A percentile compares a stretch with the other conserved stretches of the same genome.
Evolutionary conservation across 2,888 invertebrate species (phyloP).

Genomic region (Malthinus seriepunctatus): DNA sequence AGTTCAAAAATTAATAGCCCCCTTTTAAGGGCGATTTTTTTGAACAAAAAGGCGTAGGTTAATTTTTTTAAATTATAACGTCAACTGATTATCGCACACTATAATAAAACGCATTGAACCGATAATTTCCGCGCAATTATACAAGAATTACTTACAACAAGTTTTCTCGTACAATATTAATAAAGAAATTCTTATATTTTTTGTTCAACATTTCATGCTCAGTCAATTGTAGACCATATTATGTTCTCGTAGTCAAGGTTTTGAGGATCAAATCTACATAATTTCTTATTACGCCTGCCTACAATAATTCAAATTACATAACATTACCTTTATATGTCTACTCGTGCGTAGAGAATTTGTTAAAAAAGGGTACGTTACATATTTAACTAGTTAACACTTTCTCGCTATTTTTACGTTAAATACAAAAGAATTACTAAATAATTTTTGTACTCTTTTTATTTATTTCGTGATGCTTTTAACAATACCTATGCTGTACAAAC

Average conservation of each 20-base stretch:
- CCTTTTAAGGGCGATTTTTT: too few species aligned
- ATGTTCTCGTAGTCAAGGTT: not conserved
- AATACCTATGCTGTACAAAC: slow-evolving; percentile 1
- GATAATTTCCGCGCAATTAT: too few species aligned
- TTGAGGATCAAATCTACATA: slow-evolving; percentile 6
- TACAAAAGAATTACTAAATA: not conserved
- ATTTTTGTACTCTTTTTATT: not conserved
- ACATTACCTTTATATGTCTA: not conserved
- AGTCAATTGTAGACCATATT: not conserved
- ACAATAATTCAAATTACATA: slow-evolving; percentile 6
- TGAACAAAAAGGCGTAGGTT: too few species aligned
- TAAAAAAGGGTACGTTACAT: not conserved
- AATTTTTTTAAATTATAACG: too few species aligned
- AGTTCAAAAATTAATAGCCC: too few species aligned
- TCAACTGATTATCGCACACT: too few species aligned
- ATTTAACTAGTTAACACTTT: not conserved
- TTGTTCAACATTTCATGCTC: not conserved
- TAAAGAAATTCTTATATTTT: not conserved
- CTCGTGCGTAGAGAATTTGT: slow-evolving; percentile 7
- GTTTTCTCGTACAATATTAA: too few species aligned
- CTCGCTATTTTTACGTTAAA: not conserved
- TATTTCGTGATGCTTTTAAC: slow-evolving; percentile 1
- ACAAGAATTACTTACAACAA: too few species aligned
- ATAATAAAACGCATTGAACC: too few species aligned
- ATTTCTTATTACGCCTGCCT: slow-evolving; percentile 5